These are phyloP conservation scores for Norana najaformis DNA, from an alignment of 2,888 invertebrate species.

Conservation along the genomic window DNA sequence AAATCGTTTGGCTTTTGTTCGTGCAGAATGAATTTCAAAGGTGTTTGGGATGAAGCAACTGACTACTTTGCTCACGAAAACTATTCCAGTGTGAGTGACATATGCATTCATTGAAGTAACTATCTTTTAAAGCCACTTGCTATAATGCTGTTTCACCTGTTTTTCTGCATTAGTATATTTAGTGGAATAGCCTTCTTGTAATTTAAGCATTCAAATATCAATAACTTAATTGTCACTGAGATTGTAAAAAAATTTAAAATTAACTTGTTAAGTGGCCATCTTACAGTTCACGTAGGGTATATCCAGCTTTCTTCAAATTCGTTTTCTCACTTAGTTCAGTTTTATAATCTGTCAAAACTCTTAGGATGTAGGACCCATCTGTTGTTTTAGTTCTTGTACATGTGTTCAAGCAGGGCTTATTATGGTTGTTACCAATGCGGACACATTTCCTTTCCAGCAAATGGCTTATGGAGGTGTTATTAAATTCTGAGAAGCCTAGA, in stretches of 20 bases:
- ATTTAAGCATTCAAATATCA: not conserved
- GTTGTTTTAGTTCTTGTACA: too few species aligned
- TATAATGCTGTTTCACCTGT: not conserved
- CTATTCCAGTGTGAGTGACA: not conserved
- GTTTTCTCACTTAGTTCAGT: not conserved
- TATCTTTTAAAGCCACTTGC: not conserved
- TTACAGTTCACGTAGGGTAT: not conserved
- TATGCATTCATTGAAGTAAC: not conserved
- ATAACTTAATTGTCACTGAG: too few species aligned
- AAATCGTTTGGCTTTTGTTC: not conserved
- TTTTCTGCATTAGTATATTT: not conserved
- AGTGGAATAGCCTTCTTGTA: not conserved
- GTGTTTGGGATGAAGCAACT: not conserved
- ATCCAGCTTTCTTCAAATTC: not conserved
- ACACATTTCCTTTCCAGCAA: too few species aligned
- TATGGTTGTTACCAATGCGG: too few species aligned
- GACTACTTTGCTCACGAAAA: slow-evolving; percentile 17
- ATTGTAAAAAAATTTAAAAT: not conserved
- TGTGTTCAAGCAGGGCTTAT: too few species aligned
- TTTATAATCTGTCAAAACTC: not conserved
- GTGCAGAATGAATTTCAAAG: not conserved
- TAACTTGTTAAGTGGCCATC: not conserved
- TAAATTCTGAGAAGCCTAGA: not conserved
- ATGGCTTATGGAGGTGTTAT: too few species aligned
- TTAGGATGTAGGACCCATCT: not conserved